These are phyloP conservation scores for Neelides sp. DNA, from an alignment of 1,140 invertebrate genomes.

Conservation along the genomic window DNA sequence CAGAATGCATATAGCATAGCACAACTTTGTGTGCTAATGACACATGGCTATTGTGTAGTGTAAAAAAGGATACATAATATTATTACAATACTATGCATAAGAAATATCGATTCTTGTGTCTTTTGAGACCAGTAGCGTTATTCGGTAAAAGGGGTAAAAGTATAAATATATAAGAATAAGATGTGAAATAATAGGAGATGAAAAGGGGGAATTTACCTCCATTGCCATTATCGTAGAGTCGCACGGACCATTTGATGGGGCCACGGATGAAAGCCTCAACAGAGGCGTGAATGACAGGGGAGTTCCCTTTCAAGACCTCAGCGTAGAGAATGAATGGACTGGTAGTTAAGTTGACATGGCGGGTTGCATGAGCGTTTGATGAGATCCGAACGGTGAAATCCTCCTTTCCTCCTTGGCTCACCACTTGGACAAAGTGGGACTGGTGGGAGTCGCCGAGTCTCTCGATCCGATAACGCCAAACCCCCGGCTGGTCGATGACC, in stretches of 20 bases:
- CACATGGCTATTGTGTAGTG: too few species aligned
- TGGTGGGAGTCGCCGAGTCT: conserved; percentile 23
- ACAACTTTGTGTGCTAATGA: too few species aligned
- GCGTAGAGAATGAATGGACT: conserved; percentile 28
- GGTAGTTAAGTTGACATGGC: conserved; percentile 16
- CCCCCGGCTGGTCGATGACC: conserved; percentile 24
- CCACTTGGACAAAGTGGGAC: conserved; percentile 31
- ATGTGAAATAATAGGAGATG: too few species aligned
- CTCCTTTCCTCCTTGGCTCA: conserved; percentile 9
- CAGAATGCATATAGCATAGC: too few species aligned
- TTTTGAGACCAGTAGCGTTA: too few species aligned
- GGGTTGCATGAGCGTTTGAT: conserved; percentile 26
- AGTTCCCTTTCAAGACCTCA: conserved; percentile 38
- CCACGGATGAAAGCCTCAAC: conserved; percentile 24
- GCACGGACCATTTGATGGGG: conserved; percentile 20
- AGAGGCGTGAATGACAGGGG: conserved; percentile 26
- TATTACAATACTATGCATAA: too few species aligned
- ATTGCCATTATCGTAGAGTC: conserved; percentile 46
- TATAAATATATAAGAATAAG: conserved; percentile 1
- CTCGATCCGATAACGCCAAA: conserved; percentile 28
- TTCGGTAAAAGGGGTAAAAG: too few species aligned
- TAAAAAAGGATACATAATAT: too few species aligned
- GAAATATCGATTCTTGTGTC: too few species aligned
- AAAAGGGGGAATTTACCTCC: conserved; percentile 36
- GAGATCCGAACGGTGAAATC: conserved; percentile 22